These are phyloP conservation scores for Eurystomus gularis DNA, from an alignment of 2,113 vertebrate genomes.

Conservation along the genomic window DNA sequence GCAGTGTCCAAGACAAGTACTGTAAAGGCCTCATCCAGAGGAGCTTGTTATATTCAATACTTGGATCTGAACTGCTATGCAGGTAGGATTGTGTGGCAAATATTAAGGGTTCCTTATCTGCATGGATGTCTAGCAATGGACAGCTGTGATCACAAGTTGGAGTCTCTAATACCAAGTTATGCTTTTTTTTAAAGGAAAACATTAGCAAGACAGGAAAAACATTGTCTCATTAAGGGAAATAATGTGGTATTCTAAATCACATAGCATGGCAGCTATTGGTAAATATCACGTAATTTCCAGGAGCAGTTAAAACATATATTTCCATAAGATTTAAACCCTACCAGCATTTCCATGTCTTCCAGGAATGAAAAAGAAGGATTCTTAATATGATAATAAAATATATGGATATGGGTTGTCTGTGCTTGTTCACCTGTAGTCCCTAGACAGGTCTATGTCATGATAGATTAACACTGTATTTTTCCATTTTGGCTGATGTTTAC, in stretches of 20 bases:
- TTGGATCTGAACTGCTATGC: neutral
- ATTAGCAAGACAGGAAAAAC: neutral
- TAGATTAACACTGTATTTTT: neutral
- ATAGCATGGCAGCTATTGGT: neutral
- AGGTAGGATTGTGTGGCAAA: neutral
- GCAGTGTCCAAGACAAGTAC: neutral
- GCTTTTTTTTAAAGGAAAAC: neutral
- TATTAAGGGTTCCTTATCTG: neutral
- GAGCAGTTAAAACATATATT: neutral
- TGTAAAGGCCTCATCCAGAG: neutral
- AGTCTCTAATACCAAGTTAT: neutral
- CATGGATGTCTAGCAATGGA: neutral
- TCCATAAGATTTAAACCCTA: too few species aligned
- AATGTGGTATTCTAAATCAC: neutral
- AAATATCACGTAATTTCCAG: neutral
- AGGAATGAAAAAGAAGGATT: neutral
- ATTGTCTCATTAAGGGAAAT: neutral
- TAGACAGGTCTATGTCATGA: neutral
- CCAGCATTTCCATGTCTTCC: neutral
- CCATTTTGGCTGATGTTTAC: neutral
- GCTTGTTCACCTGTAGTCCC: neutral
- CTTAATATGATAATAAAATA: neutral
- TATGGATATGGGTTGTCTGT: neutral
- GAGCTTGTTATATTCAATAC: neutral
- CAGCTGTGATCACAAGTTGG: neutral